Conservation (phyloP, 1,140 invertebrate genomes). For the Olivierus martensii region DNA sequence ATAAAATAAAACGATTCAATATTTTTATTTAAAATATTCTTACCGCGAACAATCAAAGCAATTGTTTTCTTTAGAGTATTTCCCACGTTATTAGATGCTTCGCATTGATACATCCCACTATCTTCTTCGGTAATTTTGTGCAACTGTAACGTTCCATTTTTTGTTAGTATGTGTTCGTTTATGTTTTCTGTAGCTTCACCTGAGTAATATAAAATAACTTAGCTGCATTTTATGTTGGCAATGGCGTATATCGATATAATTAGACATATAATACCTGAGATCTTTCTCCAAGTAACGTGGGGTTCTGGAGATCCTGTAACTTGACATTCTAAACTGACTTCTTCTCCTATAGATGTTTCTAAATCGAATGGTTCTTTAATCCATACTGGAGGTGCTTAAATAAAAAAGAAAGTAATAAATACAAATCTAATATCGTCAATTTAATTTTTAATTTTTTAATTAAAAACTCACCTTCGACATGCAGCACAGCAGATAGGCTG, state of each 20-base stretch:
- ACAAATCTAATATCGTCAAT: too few relatives aligned
- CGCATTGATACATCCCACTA: conserved; percentile 35
- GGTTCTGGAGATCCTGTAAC: conserved; percentile 18
- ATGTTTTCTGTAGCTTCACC: too few relatives aligned
- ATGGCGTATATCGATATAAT: too few relatives aligned
- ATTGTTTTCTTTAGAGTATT: conserved; percentile 2
- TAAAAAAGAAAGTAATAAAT: too few relatives aligned
- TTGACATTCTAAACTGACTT: conserved; percentile 7
- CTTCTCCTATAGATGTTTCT: conserved; percentile 1
- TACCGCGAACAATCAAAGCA: conserved; percentile 8
- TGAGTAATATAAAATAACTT: too few relatives aligned
- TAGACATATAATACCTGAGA: neutral
- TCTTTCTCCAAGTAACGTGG: conserved; percentile 11
- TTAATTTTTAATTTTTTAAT: too few relatives aligned
- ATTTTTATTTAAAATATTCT: neutral
- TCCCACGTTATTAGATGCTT: conserved; percentile 37
- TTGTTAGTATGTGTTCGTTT: too few relatives aligned
- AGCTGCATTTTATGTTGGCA: too few relatives aligned
- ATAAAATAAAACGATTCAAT: too few relatives aligned
- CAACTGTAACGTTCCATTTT: conserved; percentile 33
- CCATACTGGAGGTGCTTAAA: neutral
- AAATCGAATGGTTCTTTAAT: neutral
- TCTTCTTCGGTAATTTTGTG: conserved; percentile 58
- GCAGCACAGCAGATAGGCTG: conserved; percentile 8
- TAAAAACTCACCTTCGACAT: conserved; percentile 12